Evolutionary conservation across 2,113 vertebrate species (phyloP), one percentile per base, ranked within the genome.

Genomic region (Xyliphius kryptos): DNA sequence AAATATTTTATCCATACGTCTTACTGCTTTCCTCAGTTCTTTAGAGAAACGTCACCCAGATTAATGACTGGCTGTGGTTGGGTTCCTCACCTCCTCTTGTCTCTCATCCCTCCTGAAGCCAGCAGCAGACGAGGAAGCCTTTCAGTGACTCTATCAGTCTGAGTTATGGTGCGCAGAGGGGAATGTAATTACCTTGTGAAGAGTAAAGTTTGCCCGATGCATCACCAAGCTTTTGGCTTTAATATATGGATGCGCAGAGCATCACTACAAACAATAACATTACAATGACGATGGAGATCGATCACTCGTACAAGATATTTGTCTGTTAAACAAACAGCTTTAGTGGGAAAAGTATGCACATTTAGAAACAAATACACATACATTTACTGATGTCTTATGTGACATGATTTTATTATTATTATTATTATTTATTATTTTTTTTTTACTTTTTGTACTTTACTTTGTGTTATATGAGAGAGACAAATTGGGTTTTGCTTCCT

Each of bases 111-210:
- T 55, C 59, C 49, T 37, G 20, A 54, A 58, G 56, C 52, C 50
- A 22, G 19, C 26, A 13, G 22, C 21, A 56, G 61, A 72, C 61
- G 56, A 51, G 63, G 50, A 32, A 46, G 36, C 13, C 60, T 63
- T 72, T 72, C 66, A 56, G 38, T 36, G 38, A 54, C 71, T 69
- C 51, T n/a, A n/a, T n/a, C n/a, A n/a, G n/a, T n/a, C n/a, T n/a
- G 71, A 69, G 62, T 73, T 73, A 69, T 69, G 56, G 26, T 20
- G 47, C 41, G 53, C 62, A 53, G 57, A 62, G 49, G 32, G 62
- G 20, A 40, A 47, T 68, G 61, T 68, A 68, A 74, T 74, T 74
- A 63, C 56, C 57, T 68, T 11, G 65, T 48, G 65, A 58, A 58
- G 53, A 74, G 50, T 71, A 51, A 74, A 68, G 61, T 55, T 70